Conservation (phyloP, 2,888 invertebrate genomes). For the Chrysolina americana region DNA sequence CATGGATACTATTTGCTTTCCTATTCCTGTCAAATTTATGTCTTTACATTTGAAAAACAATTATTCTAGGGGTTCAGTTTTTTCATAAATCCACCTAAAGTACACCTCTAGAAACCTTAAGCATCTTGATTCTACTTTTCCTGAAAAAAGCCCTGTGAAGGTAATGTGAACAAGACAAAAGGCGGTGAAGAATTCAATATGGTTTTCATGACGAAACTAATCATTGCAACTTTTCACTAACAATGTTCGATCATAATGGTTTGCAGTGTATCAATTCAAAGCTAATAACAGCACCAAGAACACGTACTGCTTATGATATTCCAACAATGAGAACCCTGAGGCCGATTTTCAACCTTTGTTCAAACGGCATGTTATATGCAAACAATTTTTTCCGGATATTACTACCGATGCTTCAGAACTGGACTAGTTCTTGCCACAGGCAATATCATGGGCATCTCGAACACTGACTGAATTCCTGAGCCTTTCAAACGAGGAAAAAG, state of each 20-base stretch:
- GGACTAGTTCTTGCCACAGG: not conserved
- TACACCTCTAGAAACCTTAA: too few relatives aligned
- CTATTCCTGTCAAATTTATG: too few relatives aligned
- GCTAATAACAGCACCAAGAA: constrained; percentile 2
- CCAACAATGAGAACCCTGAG: constrained; percentile 9
- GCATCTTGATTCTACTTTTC: too few relatives aligned
- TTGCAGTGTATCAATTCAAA: constrained; percentile 1
- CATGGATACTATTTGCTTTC: too few relatives aligned
- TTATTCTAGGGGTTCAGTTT: too few relatives aligned
- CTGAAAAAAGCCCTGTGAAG: too few relatives aligned
- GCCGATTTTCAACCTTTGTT: constrained; percentile 3
- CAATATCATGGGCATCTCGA: not conserved
- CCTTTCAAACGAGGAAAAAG: too few relatives aligned
- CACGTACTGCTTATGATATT: not conserved
- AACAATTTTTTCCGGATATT: not conserved
- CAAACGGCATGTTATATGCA: constrained; percentile 10
- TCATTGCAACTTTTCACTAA: not conserved
- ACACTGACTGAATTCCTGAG: too few relatives aligned
- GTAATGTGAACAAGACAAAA: too few relatives aligned
- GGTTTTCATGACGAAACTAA: not conserved
- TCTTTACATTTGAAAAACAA: too few relatives aligned
- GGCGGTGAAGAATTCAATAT: too few relatives aligned
- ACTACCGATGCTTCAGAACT: not conserved
- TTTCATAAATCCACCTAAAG: too few relatives aligned
- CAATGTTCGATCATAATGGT: constrained; percentile 2